A percentile compares a stretch with the other conserved stretches of the same genome.
These are phyloP conservation scores for Anguilla obscura DNA, from an alignment of 2,797 vertebrate species.

Conservation along the genomic window DNA sequence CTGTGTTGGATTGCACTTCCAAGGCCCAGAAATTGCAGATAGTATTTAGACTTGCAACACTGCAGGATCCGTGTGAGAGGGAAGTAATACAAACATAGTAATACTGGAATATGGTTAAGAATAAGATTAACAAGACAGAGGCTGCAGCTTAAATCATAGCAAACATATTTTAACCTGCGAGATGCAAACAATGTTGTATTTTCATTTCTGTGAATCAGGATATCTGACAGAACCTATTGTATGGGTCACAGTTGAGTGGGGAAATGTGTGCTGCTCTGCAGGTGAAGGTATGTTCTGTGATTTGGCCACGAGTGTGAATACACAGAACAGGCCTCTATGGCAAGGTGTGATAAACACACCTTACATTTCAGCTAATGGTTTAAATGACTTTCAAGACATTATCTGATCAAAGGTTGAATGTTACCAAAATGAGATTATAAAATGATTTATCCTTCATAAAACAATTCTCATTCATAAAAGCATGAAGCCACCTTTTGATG, in stretches of 20 bases:
- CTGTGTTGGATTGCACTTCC: neutral
- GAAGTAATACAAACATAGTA: neutral
- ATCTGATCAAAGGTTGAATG: neutral
- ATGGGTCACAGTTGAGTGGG: neutral
- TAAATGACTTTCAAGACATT: neutral
- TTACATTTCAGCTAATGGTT: neutral
- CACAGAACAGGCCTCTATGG: neutral
- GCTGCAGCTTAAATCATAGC: too few relatives aligned
- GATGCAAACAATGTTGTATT: neutral
- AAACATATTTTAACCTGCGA: neutral
- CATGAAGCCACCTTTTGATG: neutral
- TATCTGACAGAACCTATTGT: neutral
- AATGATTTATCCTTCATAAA: slow-evolving; percentile 3
- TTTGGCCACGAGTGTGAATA: neutral
- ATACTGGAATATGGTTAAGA: neutral
- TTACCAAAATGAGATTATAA: neutral
- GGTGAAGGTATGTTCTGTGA: neutral
- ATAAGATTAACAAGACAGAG: neutral
- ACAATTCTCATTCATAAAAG: neutral
- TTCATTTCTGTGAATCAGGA: slow-evolving; percentile 7
- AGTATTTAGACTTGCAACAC: neutral
- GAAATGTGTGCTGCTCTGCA: neutral
- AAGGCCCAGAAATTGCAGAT: neutral
- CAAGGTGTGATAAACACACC: neutral
- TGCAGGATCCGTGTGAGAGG: neutral